Percentiles rank a stretch among this genome's conserved stretches.
Evolutionary conservation across 2,113 vertebrate genomes (phyloP).

Genomic region (Tiliqua scincoides): DNA sequence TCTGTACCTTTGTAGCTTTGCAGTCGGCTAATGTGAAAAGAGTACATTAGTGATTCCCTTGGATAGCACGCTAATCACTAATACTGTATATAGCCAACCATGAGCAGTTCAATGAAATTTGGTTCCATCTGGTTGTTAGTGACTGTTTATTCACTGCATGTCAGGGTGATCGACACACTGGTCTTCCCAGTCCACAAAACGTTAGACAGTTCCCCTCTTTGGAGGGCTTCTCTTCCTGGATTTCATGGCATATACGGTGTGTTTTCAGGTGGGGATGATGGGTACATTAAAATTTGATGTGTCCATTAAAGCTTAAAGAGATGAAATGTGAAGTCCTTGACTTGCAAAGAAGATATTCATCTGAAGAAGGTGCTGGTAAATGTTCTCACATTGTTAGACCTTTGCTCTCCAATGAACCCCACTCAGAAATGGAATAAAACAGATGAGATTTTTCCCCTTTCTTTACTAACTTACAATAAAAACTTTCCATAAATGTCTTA

Average conservation of each 20-base stretch:
- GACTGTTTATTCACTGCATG: background rate
- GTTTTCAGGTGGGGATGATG: background rate
- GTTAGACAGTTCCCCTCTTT: background rate
- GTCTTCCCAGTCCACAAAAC: background rate
- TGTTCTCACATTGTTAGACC: background rate
- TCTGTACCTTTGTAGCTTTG: background rate
- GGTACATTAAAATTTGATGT: background rate
- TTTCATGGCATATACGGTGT: background rate
- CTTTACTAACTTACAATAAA: background rate
- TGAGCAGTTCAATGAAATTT: background rate
- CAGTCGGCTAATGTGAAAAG: background rate
- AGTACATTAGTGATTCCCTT: background rate
- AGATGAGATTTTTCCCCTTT: background rate
- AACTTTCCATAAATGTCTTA: background rate
- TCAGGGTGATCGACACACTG: conserved; percentile 3
- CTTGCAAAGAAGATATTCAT: background rate
- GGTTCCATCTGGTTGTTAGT: background rate
- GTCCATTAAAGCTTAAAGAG: background rate
- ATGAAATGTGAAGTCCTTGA: background rate
- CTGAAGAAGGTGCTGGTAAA: background rate
- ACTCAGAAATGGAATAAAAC: background rate
- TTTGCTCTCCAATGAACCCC: background rate
- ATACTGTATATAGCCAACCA: background rate
- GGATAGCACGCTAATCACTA: background rate
- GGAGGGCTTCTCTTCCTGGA: too few species aligned